phyloP scores from a whole-genome alignment of 2,797 vertebrate genomes.

The Distichodus sexfasciatus region DNA sequence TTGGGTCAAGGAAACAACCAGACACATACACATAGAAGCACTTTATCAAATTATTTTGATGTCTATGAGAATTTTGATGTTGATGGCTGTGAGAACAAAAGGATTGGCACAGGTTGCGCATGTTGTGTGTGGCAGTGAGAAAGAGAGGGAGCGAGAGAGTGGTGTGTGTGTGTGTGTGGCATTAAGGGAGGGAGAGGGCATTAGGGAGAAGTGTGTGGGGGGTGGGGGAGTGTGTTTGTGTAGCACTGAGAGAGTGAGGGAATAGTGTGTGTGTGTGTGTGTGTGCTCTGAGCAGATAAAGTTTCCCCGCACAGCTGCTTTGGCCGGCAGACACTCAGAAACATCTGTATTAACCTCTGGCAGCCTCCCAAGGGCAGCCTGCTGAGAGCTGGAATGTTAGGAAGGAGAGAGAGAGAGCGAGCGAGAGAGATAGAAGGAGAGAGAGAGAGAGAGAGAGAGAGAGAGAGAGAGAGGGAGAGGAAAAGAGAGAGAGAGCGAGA shows the following conservation, averaged over 20 bases:
- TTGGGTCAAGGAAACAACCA: slow-evolving; percentile 13
- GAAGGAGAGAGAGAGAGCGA: slow-evolving; percentile 72
- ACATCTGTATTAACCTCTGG: slow-evolving; percentile 97
- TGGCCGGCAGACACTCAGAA: slow-evolving; percentile 82
- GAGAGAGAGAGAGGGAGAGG: slow-evolving; percentile 54
- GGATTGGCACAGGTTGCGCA: no score
- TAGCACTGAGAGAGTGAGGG: slow-evolving; percentile 35
- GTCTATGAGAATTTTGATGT: slow-evolving; percentile 28
- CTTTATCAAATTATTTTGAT: slow-evolving; percentile 3
- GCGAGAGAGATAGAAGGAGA: slow-evolving; percentile 63
- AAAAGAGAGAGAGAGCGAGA: slow-evolving; percentile 28
- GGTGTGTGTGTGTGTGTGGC: slow-evolving; percentile 24
- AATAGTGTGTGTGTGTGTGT: slow-evolving; percentile 47
- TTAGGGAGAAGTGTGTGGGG: slow-evolving; percentile 15
- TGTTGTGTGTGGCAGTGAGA: no score
- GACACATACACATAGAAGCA: not conserved
- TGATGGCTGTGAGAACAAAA: slow-evolving; percentile 34
- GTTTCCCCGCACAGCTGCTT: slow-evolving; percentile 87
- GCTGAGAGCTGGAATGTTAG: slow-evolving; percentile 86
- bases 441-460: slow-evolving; percentile 55
- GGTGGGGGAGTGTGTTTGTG: slow-evolving; percentile 50
- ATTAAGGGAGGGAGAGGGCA: slow-evolving; percentile 46
- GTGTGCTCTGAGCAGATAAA: slow-evolving; percentile 84
- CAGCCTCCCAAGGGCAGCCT: slow-evolving; percentile 80
- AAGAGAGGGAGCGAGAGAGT: no score